These are phyloP conservation scores for Psettodes erumei DNA, from an alignment of 2,113 vertebrate genomes.

Conservation along the genomic window DNA sequence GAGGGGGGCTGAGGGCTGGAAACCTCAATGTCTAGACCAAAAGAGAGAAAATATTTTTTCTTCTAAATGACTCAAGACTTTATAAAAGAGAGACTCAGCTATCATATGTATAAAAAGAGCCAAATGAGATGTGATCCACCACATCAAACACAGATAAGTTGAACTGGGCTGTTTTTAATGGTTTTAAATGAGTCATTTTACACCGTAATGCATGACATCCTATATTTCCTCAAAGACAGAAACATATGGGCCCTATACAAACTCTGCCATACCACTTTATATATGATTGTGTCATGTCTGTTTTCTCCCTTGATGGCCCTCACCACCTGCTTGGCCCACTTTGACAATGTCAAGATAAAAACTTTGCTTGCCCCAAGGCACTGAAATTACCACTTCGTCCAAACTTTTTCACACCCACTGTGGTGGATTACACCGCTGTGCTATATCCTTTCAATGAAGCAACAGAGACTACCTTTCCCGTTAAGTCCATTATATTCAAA, in stretches of 20 bases:
- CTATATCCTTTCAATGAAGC: conserved; percentile 56
- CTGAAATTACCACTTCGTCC: conserved; percentile 37
- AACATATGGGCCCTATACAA: conserved; percentile 73
- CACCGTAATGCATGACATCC: conserved; percentile 72
- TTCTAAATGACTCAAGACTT: conserved; percentile 71
- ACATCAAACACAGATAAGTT: conserved; percentile 65
- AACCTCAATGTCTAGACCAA: conserved; percentile 76
- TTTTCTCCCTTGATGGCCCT: conserved; percentile 47
- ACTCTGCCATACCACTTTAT: conserved; percentile 57
- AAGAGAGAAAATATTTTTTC: conserved; percentile 67
- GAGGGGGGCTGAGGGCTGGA: conserved; percentile 54
- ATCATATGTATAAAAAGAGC: conserved; percentile 43
- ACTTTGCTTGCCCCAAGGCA: conserved; percentile 22
- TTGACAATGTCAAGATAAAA: conserved; percentile 41
- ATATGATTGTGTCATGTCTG: conserved; percentile 72
- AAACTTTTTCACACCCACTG: conserved; percentile 65
- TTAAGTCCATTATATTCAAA: conserved; percentile 80
- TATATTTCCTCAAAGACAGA: conserved; percentile 74
- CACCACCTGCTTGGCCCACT: conserved; percentile 59
- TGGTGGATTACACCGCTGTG: conserved; percentile 47
- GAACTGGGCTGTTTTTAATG: conserved; percentile 58
- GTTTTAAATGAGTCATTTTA: conserved; percentile 73
- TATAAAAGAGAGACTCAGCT: conserved; percentile 61
- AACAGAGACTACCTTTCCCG: conserved; percentile 70
- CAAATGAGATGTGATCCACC: conserved; percentile 64